Conservation (phyloP, 2,888 invertebrate species). For the Chaitophorus viminalis region DNA sequence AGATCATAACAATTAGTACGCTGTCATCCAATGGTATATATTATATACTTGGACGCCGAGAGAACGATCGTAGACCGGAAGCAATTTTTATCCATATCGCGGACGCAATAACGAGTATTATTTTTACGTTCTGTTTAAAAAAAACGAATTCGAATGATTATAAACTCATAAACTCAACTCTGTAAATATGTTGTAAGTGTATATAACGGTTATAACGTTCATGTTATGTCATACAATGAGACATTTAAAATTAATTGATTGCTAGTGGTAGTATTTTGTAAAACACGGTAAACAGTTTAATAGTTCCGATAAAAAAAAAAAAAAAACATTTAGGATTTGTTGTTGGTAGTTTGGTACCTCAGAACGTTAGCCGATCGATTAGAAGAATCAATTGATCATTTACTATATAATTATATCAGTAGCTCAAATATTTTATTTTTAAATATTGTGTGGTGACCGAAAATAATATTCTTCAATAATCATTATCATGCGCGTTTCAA, state of each 20-base stretch:
- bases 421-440: too few relatives aligned
- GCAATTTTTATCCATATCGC: constrained; percentile 23
- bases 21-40: background rate
- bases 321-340: background rate
- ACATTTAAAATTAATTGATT: background rate
- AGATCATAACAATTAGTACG: background rate
- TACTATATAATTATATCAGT: too few relatives aligned
- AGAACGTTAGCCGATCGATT: too few relatives aligned
- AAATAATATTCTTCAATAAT: too few relatives aligned
- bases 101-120: background rate
- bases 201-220: background rate
- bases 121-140: background rate
- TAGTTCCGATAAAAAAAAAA: background rate
- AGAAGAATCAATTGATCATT: too few relatives aligned
- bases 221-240: background rate
- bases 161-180: background rate
- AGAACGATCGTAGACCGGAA: constrained; percentile 1
- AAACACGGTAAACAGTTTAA: too few relatives aligned
- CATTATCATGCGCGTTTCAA: too few relatives aligned
- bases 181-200: background rate
- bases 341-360: background rate
- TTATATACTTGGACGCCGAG: constrained; percentile 12
- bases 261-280: background rate
- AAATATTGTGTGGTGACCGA: too few relatives aligned
- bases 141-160: background rate